A percentile compares a stretch with the other conserved stretches of the same genome.
These are phyloP conservation scores for Excalfactoria chinensis DNA, from an alignment of 2,113 vertebrate genomes.

Conservation along the genomic window DNA sequence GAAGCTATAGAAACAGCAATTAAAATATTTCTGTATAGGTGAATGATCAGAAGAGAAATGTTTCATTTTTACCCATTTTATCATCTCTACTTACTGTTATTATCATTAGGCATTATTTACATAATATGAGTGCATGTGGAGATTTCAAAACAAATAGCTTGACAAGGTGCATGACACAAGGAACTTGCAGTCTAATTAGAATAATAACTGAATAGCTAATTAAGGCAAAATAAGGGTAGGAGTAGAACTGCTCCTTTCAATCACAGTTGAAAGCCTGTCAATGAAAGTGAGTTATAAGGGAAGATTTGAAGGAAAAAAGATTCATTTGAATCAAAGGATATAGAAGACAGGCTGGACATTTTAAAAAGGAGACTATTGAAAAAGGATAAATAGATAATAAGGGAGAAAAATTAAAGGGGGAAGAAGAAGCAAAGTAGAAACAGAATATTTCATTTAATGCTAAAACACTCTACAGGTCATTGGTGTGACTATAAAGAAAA, in stretches of 20 bases:
- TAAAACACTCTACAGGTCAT: neutral
- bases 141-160: neutral
- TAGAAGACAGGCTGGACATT: neutral
- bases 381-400: neutral
- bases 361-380: neutral
- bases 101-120: neutral
- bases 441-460: neutral
- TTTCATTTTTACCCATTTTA: neutral
- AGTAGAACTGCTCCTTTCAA: neutral
- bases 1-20: neutral
- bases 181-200: conserved; percentile 4
- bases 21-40: neutral
- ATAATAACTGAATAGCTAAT: conserved; percentile 12
- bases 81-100: neutral
- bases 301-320: neutral
- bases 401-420: neutral
- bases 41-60: neutral
- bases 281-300: neutral
- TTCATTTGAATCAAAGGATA: neutral
- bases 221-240: neutral
- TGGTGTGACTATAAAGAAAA: neutral
- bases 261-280: conserved; percentile 23
- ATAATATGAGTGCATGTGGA: neutral
- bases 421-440: neutral
- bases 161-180: neutral